phyloP scores from a whole-genome alignment of 2,113 vertebrate genomes.

The Pangasianodon hypophthalmus region DNA sequence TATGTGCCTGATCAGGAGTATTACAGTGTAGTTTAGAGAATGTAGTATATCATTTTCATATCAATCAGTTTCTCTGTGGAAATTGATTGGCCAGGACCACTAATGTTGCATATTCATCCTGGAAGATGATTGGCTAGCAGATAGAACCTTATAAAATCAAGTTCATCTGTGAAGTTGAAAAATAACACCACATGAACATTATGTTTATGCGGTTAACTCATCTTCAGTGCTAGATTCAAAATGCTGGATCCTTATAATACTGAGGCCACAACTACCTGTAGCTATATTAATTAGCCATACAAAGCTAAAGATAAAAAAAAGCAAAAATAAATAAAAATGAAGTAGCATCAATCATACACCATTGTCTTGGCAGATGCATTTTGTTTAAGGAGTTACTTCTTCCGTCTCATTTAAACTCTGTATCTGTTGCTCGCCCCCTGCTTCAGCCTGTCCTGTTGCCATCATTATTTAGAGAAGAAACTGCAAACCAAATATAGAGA shows the following conservation, averaged over 20 bases:
- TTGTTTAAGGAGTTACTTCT: not conserved
- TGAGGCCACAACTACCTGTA: not conserved
- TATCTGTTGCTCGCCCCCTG: not conserved
- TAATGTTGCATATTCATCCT: not conserved
- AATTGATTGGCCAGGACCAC: not conserved
- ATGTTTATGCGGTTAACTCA: no score
- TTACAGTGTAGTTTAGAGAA: not conserved
- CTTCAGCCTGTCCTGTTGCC: not conserved
- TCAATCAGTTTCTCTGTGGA: not conserved
- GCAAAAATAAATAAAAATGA: not conserved
- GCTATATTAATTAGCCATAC: not conserved
- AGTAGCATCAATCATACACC: not conserved
- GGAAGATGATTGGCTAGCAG: not conserved
- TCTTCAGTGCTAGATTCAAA: not conserved
- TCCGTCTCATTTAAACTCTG: not conserved
- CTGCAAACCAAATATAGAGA: conserved; percentile 50
- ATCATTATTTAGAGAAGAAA: conserved; percentile 22
- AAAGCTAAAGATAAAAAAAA: not conserved
- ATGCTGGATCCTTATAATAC: not conserved
- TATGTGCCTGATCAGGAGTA: not conserved
- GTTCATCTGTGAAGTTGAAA: not conserved
- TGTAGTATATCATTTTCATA: not conserved
- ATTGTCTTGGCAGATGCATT: not conserved
- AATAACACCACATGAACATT: no score
- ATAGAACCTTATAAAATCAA: not conserved